Percentiles rank a stretch among this genome's conserved stretches.
phyloP scores from a whole-genome alignment of 2,888 invertebrate species.

The Cremastinae sp. region DNA sequence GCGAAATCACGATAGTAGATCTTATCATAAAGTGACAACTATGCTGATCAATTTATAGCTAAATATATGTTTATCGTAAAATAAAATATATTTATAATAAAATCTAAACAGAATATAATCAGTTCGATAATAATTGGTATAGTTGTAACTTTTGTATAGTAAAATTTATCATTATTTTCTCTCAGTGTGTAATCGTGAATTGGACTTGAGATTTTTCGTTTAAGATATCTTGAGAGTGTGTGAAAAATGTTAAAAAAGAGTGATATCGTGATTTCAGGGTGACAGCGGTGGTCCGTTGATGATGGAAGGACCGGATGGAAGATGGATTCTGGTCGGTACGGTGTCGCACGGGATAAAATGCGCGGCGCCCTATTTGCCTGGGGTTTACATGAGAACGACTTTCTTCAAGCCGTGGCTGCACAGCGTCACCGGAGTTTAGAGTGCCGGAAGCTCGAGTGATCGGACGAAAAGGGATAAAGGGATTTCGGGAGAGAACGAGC shows the following conservation, averaged over 20 bases:
- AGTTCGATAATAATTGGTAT: no score
- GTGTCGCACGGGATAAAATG: constrained; percentile 98
- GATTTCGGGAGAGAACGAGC: constrained; percentile 20
- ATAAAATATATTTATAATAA: no score
- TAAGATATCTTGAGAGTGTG: no score
- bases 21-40: no score
- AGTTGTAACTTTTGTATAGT: no score
- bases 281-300: constrained; percentile 96
- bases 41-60: no score
- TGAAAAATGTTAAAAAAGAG: neutral
- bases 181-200: no score
- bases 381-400: constrained; percentile 96
- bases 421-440: constrained; percentile 88
- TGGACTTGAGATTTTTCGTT: no score
- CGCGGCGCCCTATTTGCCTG: constrained; percentile 94
- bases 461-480: constrained; percentile 7
- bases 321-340: constrained; percentile 94
- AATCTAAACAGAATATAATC: no score
- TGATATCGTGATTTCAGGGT: constrained; percentile 83
- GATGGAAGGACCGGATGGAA: constrained; percentile 90
- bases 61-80: no score
- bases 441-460: neutral
- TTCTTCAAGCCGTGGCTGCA: constrained; percentile 95
- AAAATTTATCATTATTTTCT: no score
- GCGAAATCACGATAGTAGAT: no score